Conservation (phyloP, 2,113 vertebrate species). For the Galbula dea region DNA sequence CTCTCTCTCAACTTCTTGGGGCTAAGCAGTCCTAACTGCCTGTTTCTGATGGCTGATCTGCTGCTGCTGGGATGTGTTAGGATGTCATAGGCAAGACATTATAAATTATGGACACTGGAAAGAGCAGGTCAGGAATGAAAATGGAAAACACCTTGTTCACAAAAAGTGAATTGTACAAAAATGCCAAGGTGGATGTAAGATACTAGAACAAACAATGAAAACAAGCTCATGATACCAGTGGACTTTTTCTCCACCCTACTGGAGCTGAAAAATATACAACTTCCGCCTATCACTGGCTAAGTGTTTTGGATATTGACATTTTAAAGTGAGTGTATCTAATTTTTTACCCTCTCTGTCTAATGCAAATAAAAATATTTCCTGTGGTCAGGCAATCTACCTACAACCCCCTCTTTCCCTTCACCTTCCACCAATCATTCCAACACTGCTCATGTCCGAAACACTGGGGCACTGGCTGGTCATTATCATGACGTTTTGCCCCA, state of each 20-base stretch:
- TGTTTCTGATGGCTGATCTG: neutral
- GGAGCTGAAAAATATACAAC: neutral
- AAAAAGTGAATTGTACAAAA: neutral
- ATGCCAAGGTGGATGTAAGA: neutral
- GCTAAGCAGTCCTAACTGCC: neutral
- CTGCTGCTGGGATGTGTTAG: neutral
- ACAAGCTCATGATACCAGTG: neutral
- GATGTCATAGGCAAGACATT: neutral
- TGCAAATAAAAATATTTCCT: neutral
- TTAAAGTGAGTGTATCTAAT: neutral
- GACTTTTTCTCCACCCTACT: neutral
- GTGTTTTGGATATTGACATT: neutral
- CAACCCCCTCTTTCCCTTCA: neutral
- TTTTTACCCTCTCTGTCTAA: neutral
- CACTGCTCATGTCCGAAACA: fast-evolving
- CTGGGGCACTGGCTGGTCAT: neutral
- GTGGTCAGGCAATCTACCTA: neutral
- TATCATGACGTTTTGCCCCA: neutral
- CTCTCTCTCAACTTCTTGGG: neutral
- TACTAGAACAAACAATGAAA: neutral
- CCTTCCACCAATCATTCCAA: neutral
- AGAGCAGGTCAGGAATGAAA: neutral
- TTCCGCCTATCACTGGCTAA: neutral
- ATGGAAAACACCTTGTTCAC: neutral
- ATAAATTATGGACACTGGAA: neutral